phyloP scores from a whole-genome alignment of 2,888 invertebrate genomes.

The Dryobota labecula region DNA sequence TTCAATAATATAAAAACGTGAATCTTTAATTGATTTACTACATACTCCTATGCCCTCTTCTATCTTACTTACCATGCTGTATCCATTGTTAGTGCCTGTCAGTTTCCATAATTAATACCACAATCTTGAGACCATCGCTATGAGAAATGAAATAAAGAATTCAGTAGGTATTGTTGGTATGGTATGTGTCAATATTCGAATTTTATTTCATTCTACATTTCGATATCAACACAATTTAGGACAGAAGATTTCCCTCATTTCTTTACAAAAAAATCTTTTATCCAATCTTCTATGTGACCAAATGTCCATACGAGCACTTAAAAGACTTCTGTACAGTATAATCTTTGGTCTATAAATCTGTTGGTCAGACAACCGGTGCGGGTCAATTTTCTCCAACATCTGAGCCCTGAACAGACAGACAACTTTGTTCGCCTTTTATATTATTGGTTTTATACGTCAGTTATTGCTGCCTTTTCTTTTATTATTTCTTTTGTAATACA shows the following conservation, averaged over 20 bases:
- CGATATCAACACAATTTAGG: not conserved
- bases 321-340: constrained; percentile 42
- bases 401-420: constrained; percentile 67
- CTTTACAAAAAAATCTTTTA: not conserved
- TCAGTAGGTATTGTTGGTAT: no score
- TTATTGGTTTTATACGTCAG: constrained; percentile 39
- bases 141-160: not conserved
- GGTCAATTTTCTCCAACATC: constrained; percentile 73
- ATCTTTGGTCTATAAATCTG: constrained; percentile 64
- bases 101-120: not conserved
- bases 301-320: constrained; percentile 1
- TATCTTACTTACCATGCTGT: not conserved
- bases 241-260: not conserved
- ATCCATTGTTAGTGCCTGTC: not conserved
- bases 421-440: constrained; percentile 44
- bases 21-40: not conserved
- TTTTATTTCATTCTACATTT: not conserved
- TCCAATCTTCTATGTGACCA: not conserved
- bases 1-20: not conserved
- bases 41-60: not conserved
- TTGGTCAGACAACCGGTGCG: constrained; percentile 56
- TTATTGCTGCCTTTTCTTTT: constrained; percentile 22
- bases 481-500: constrained; percentile 19
- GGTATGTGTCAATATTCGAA: not conserved
- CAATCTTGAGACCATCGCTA: not conserved